Evolutionary conservation across 1,140 invertebrate genomes (phyloP).

Genomic region (Drosophila sechellia): DNA sequence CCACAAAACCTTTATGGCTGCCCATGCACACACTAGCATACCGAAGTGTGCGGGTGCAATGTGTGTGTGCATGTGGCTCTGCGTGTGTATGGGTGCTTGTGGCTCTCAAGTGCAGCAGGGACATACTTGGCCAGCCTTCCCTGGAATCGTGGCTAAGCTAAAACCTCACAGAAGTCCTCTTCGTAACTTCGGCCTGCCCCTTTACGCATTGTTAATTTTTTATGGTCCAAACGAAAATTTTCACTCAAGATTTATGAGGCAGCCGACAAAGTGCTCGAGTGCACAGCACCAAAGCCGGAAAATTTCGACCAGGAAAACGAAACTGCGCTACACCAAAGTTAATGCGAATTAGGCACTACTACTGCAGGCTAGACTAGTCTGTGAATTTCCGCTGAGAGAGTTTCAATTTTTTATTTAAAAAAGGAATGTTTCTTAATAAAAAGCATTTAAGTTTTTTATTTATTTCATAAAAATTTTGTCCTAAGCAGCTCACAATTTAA

Average conservation of each 20-base stretch:
- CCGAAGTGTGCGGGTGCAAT: slow-evolving; percentile 25
- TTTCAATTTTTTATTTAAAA: no score
- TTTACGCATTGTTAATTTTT: slow-evolving; percentile 71
- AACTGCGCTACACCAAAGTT: slow-evolving; percentile 6
- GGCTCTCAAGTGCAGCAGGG: slow-evolving; percentile 51
- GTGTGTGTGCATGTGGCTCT: background rate
- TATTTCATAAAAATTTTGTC: no score
- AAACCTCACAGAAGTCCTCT: slow-evolving; percentile 31
- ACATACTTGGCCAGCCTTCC: slow-evolving; percentile 41
- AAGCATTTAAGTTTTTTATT: no score
- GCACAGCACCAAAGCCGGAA: slow-evolving; percentile 3
- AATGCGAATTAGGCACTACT: slow-evolving; percentile 8
- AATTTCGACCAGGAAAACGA: slow-evolving; percentile 1
- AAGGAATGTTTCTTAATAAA: no score
- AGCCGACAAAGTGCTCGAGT: slow-evolving; percentile 34
- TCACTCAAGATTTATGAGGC: slow-evolving; percentile 49
- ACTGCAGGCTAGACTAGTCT: background rate
- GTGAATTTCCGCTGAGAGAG: background rate
- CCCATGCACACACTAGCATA: slow-evolving; percentile 12
- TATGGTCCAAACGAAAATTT: slow-evolving; percentile 58
- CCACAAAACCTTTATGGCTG: slow-evolving; percentile 40
- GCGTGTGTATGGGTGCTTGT: slow-evolving; percentile 2
- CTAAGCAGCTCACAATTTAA: no score
- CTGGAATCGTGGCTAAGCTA: slow-evolving; percentile 27
- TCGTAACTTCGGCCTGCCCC: slow-evolving; percentile 31